phyloP scores from a whole-genome alignment of 2,113 vertebrate species.

The Malurus cyaneus region DNA sequence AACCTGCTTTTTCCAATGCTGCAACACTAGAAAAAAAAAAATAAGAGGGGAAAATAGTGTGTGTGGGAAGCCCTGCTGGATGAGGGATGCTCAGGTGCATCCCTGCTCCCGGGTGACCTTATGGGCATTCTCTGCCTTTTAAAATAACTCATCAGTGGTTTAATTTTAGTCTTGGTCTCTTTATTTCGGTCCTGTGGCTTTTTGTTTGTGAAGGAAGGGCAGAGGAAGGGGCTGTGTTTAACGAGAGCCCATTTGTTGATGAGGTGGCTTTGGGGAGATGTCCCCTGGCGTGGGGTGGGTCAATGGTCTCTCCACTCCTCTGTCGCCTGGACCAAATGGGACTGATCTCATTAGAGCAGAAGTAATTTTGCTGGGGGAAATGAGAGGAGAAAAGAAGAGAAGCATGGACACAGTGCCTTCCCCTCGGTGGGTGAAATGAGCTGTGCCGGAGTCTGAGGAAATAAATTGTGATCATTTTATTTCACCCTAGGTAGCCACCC shows the following conservation, averaged over 20 bases:
- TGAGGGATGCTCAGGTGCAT: not conserved
- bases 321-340: not conserved
- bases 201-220: not conserved
- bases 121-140: not conserved
- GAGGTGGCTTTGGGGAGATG: not conserved
- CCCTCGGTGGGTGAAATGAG: not conserved
- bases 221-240: not conserved
- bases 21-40: not conserved
- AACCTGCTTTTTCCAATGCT: not conserved
- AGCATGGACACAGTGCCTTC: not conserved
- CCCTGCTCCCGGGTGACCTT: not conserved
- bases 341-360: not conserved
- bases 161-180: constrained; percentile 20
- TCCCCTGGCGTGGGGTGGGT: not conserved
- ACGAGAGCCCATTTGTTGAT: not conserved
- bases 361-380: constrained; percentile 9
- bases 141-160: not conserved
- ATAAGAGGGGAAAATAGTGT: not conserved
- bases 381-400: not conserved
- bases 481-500: not conserved
- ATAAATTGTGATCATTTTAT: not conserved
- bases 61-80: not conserved
- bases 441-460: not conserved
- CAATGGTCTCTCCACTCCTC: rapidly evolving
- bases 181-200: not conserved